phyloP scores from a whole-genome alignment of 2,888 invertebrate species.

The Nomada fabriciana region DNA sequence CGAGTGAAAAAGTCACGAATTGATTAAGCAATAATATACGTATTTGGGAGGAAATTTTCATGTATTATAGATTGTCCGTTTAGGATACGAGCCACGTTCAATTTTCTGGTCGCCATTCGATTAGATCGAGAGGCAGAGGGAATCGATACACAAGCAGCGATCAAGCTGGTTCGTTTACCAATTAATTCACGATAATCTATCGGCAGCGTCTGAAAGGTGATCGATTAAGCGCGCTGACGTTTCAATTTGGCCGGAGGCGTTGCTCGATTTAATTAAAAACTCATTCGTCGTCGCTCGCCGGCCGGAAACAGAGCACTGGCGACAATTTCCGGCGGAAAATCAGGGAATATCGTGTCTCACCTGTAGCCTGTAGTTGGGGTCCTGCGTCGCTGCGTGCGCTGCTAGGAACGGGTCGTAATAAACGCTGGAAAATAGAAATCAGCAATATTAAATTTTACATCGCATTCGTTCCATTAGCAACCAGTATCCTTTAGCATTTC shows the following conservation, averaged over 20 bases:
- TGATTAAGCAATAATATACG: too few species aligned
- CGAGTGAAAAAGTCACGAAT: too few species aligned
- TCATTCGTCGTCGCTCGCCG: conserved; percentile 51
- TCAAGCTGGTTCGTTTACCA: conserved; percentile 55
- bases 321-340: conserved; percentile 55
- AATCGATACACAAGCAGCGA: conserved; percentile 34
- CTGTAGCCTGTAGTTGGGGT: conserved; percentile 96
- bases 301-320: conserved; percentile 63
- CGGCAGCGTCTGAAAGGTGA: conserved; percentile 51
- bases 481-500: neutral
- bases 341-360: conserved; percentile 85
- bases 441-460: neutral
- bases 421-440: conserved; percentile 88
- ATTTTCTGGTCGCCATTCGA: conserved; percentile 1
- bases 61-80: neutral
- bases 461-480: neutral
- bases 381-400: conserved; percentile 91
- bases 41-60: too few species aligned
- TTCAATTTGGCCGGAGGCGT: conserved; percentile 49
- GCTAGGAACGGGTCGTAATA: conserved; percentile 99
- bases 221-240: conserved; percentile 56
- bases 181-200: conserved; percentile 63
- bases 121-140: conserved; percentile 6
- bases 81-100: neutral
- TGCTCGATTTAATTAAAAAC: conserved; percentile 69